Percentiles rank a stretch among this genome's conserved stretches.
Conservation (phyloP, 2,888 invertebrate genomes). For the Tenthredo scrophulariae region DNA sequence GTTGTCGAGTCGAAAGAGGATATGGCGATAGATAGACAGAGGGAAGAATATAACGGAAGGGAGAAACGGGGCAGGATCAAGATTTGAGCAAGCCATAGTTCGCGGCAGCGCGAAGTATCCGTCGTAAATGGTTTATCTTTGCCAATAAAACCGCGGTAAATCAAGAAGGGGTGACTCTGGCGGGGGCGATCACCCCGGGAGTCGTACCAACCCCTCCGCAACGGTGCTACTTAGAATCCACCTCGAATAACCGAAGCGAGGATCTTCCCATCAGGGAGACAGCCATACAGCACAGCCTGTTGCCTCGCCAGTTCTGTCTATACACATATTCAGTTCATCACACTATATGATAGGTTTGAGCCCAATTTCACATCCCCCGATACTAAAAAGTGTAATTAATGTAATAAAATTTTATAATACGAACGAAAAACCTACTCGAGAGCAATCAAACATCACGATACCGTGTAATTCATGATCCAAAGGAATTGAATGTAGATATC, state of each 20-base stretch:
- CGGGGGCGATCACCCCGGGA: slow-evolving; percentile 43
- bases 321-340: neutral
- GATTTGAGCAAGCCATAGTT: slow-evolving; percentile 28
- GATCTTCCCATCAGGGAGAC: slow-evolving; percentile 29
- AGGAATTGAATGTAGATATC: neutral
- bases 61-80: slow-evolving; percentile 12
- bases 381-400: neutral
- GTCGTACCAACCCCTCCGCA: slow-evolving; percentile 54
- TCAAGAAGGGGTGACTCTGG: slow-evolving; percentile 53
- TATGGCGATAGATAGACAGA: neutral
- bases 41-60: neutral
- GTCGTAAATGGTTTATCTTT: slow-evolving; percentile 56
- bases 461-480: neutral
- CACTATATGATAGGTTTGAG: neutral
- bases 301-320: slow-evolving; percentile 4
- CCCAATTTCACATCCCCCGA: neutral
- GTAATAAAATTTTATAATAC: neutral
- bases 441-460: neutral
- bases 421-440: neutral
- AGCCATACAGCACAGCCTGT: slow-evolving; percentile 24
- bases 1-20: neutral
- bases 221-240: slow-evolving; percentile 50
- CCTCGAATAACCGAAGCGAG: slow-evolving; percentile 29
- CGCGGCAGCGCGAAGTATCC: slow-evolving; percentile 30
- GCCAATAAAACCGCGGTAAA: slow-evolving; percentile 60